Evolutionary conservation across 2,888 invertebrate species (phyloP), one percentile per base, ranked within the genome.

Genomic region (Andrena hattorfiana): DNA sequence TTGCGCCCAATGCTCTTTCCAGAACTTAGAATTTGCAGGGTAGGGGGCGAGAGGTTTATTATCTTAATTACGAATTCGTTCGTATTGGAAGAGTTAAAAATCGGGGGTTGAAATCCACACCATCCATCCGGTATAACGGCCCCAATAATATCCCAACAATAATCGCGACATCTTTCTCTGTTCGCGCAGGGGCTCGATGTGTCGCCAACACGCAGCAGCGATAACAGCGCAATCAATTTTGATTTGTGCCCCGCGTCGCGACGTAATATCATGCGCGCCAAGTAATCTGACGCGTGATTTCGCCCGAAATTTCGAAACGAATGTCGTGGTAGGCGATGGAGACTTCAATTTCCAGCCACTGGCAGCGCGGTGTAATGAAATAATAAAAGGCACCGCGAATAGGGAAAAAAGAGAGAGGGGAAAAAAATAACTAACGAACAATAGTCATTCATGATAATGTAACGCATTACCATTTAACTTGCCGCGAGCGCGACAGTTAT

Each of bases 191-290:
- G 49, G 60, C 30, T 10, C 49, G 64, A 56, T 49, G 56, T 30
- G 54, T 26, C 63, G 71, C 71, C 30, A 23, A 20, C 73, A 20
- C 35, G 60, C n/a, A 42, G 51, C 79, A 28, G 13, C 51, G 69
- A 78, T 64, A 79, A 80, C 80, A 60, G 42, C 13, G 81, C 72
- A 56, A 81, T 81, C 80, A 81, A 81, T 81, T 81, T 62, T 54
- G 72, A 81, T 81, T 81, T 72, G 54, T 48, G 48, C 4, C 10
- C n/a, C 13, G 67, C 30, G 67, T 4, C 6, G 13, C 20, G 2
- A 54, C 28, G 72, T 80, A 71, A 71, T 71, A 80, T 71, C 59
- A 48, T 30, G 42, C 13, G 32, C 49, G 59, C 64, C 16, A n/a
- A 54, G 60, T 54, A 62, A 72, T 60, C 60, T 23, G 66, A 60